These are phyloP conservation scores for Malurus cyaneus DNA, from an alignment of 2,113 vertebrate species.

Conservation along the genomic window DNA sequence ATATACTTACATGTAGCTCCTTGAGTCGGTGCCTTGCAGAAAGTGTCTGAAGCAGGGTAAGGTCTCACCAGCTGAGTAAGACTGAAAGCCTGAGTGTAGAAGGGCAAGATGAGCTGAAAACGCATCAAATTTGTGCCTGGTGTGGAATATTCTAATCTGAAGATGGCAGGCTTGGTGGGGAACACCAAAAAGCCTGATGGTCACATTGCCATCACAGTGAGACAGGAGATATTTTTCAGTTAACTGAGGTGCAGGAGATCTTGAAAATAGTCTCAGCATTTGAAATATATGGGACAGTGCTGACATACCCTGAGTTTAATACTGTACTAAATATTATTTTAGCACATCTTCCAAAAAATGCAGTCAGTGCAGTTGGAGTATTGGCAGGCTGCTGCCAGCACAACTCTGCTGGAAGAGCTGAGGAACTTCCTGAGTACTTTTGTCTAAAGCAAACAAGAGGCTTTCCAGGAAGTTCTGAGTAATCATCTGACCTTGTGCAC, in stretches of 20 bases:
- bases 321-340: background rate
- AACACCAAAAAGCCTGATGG: background rate
- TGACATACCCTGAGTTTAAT: background rate
- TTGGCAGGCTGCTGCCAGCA: background rate
- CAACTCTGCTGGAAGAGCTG: background rate
- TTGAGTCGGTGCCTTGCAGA: background rate
- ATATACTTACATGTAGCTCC: rapidly evolving
- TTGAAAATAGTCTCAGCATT: background rate
- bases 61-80: background rate
- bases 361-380: background rate
- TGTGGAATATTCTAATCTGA: background rate
- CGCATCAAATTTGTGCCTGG: background rate
- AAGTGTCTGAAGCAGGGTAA: background rate
- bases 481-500: slow-evolving; percentile 34
- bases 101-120: background rate
- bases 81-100: background rate
- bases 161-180: background rate
- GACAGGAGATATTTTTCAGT: background rate
- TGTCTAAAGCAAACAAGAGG: slow-evolving; percentile 8
- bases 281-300: background rate
- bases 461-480: slow-evolving; percentile 69
- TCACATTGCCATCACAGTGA: background rate
- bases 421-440: slow-evolving; percentile 41
- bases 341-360: background rate
- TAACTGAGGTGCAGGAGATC: background rate